These are phyloP conservation scores for Temnothorax longispinosus DNA, from an alignment of 1,140 invertebrate species.

Conservation along the genomic window DNA sequence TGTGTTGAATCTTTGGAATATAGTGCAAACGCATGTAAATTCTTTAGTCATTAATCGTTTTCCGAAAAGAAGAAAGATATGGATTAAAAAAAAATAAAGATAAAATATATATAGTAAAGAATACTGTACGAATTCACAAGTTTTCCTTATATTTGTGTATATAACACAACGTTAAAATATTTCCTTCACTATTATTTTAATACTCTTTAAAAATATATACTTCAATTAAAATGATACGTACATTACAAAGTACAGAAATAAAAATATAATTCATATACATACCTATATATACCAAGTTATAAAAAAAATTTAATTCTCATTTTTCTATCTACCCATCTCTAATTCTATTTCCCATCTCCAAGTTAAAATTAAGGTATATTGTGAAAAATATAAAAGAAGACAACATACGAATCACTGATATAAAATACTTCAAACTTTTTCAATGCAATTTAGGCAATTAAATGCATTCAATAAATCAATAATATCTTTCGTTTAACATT, in stretches of 20 bases:
- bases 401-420: neutral
- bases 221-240: neutral
- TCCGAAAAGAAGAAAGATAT: neutral
- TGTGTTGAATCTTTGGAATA: neutral
- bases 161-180: neutral
- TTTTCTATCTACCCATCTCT: neutral
- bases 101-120: neutral
- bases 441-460: neutral
- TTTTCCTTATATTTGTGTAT: neutral
- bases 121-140: neutral
- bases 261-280: neutral
- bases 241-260: neutral
- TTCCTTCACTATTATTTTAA: neutral
- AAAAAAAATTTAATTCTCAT: neutral
- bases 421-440: constrained; percentile 6
- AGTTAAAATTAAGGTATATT: neutral
- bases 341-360: neutral
- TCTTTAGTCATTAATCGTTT: neutral
- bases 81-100: neutral
- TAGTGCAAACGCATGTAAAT: neutral
- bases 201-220: neutral
- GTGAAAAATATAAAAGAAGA: neutral
- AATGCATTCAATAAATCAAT: neutral
- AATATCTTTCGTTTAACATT: neutral
- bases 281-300: neutral